These are phyloP conservation scores for Antidorcas marsupialis DNA, from an alignment of 2,113 vertebrate species.

Conservation along the genomic window DNA sequence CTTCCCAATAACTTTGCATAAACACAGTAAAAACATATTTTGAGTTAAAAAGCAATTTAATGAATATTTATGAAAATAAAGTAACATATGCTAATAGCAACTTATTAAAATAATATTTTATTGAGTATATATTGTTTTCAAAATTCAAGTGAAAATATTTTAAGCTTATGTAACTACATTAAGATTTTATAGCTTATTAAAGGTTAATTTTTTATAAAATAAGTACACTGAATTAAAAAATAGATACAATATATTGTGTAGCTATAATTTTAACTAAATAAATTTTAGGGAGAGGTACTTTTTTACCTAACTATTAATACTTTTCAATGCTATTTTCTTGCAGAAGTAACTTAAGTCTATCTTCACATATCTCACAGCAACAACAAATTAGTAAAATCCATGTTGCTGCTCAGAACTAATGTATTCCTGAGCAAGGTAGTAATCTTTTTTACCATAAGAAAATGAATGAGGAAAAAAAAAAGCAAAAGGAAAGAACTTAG, in stretches of 20 bases:
- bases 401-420: neutral
- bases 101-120: constrained; percentile 69
- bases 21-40: constrained; percentile 48
- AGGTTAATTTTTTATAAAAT: constrained; percentile 2
- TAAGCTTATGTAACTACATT: constrained; percentile 4
- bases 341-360: neutral
- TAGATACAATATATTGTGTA: neutral
- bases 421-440: neutral
- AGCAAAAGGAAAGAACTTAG: neutral
- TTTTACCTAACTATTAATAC: neutral
- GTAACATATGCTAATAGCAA: constrained; percentile 74
- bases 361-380: neutral
- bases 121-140: constrained; percentile 62
- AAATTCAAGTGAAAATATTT: constrained; percentile 69
- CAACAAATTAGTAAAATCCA: neutral
- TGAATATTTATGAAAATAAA: constrained; percentile 75
- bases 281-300: neutral
- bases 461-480: neutral
- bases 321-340: neutral
- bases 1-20: constrained; percentile 42
- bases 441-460: neutral
- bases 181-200: neutral
- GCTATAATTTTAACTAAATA: neutral
- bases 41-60: constrained; percentile 63
- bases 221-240: neutral